Evolutionary conservation across 2,888 invertebrate species (phyloP), one percentile per base, ranked within the genome.

Genomic region (Cacoxenus indagator): DNA sequence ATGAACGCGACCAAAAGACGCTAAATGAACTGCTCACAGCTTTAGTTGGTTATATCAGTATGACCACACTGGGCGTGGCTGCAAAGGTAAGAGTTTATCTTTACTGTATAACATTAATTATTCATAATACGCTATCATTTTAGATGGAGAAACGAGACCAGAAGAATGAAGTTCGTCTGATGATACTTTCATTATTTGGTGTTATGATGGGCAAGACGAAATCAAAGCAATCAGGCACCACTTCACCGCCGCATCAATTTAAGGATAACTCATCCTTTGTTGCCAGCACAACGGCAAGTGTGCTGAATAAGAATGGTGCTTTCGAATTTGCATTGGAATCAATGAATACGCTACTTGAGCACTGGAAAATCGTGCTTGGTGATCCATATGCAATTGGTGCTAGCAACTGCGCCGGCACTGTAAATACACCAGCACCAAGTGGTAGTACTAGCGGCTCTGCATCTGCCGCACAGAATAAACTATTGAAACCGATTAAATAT

Each of bases 111-210:
- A 54, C 26, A 54, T 4, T 9, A n/a, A 45, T 62, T 2, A 11
- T 11, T 55, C 6, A 14, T 11, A 54, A 31, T 29, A 45, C 29
- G n/a, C n/a, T n/a, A n/a, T n/a, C n/a, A 55, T 65, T 71, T 24
- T 45, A 87, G 86, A 84, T 88, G 78, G 81, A 85, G 68, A 82
- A 78, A 31, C 91, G 96, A 64, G 94, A 92, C 29, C 92, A 93
- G 70, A 91, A 92, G 72, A 91, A 95, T 71, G 97, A 98, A 89
- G 93, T 97, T 69, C 95, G 96, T 85, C 90, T 98, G 9, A 93
- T 97, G 37, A 92, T 96, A 70, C 93, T 98, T 91, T 91, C 97
- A 69, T 90, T 98, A 31, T 90, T 98, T 59, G 96, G 96, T 91
- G 89, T 88, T 4, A 76, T 88, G 48, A 88, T 88, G 88, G 88